Evolutionary conservation across 1,140 invertebrate genomes (phyloP).

Genomic region (Eubasilissa regina): DNA sequence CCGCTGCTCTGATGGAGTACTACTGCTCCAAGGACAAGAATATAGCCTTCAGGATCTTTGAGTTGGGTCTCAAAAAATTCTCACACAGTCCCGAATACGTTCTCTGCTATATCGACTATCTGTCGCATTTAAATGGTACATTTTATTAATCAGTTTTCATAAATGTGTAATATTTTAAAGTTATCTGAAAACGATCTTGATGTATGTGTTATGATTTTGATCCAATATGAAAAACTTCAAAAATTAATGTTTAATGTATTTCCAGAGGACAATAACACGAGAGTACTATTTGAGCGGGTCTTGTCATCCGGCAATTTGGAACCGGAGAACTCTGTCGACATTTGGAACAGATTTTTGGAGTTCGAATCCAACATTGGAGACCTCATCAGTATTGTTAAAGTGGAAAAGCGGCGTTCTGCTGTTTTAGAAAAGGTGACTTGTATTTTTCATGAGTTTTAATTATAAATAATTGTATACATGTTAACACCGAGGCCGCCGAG

Average conservation of each 20-base stretch:
- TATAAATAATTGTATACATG: no score
- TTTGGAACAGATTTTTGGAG: slow-evolving; percentile 98
- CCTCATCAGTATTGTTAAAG: slow-evolving; percentile 97
- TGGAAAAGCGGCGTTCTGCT: slow-evolving; percentile 93
- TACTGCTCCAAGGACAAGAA: slow-evolving; percentile 99
- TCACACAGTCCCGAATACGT: slow-evolving; percentile 95
- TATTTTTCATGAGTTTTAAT: no score
- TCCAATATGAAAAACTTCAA: no score
- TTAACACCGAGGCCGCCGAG: no score
- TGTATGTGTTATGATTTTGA: no score
- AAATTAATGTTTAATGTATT: slow-evolving; percentile 24
- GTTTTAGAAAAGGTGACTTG: slow-evolving; percentile 89
- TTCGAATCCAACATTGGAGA: slow-evolving; percentile 99
- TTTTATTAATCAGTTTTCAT: neutral
- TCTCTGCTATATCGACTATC: slow-evolving; percentile 96
- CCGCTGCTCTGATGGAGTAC: slow-evolving; percentile 98
- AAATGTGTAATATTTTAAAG: neutral
- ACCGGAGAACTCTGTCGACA: slow-evolving; percentile 95
- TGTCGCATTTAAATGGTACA: slow-evolving; percentile 96
- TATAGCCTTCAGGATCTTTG: slow-evolving; percentile 98
- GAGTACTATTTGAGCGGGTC: slow-evolving; percentile 97
- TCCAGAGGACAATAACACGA: slow-evolving; percentile 98
- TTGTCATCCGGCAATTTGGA: slow-evolving; percentile 94
- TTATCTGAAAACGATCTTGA: neutral
- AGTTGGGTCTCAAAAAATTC: slow-evolving; percentile 97